Percentiles rank a stretch among this genome's conserved stretches.
These are phyloP conservation scores for Baryphthengus martii DNA, from an alignment of 2,113 vertebrate species.

Conservation along the genomic window DNA sequence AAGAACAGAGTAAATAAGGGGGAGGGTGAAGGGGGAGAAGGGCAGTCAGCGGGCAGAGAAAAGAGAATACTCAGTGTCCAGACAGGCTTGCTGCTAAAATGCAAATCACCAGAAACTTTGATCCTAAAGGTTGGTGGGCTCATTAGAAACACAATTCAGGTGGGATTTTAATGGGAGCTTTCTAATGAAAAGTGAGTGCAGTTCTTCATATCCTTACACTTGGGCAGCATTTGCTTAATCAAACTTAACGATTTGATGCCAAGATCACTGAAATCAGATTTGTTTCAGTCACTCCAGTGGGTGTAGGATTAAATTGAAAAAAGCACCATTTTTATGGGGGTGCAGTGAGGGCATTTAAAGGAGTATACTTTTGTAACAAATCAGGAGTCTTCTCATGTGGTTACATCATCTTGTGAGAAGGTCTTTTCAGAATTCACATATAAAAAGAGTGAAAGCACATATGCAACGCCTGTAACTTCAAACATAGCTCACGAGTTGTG, in stretches of 20 bases:
- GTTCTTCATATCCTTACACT: background rate
- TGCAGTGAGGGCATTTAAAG: background rate
- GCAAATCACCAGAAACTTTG: background rate
- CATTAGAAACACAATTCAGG: background rate
- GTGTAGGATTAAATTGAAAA: background rate
- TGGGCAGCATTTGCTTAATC: background rate
- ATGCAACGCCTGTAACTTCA: background rate
- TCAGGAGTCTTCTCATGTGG: slow-evolving; percentile 26
- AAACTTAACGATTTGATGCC: background rate
- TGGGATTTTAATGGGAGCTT: background rate
- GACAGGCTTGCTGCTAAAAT: background rate
- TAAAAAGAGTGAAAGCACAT: background rate
- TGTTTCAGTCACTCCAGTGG: background rate
- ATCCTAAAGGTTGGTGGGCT: background rate
- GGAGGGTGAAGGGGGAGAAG: background rate
- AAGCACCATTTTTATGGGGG: background rate
- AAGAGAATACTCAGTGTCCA: background rate
- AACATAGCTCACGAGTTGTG: background rate
- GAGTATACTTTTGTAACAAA: background rate
- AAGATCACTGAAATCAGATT: background rate
- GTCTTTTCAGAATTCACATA: background rate
- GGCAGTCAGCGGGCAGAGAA: background rate
- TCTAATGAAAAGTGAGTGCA: background rate
- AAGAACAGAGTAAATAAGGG: slow-evolving; percentile 31
- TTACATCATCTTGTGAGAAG: slow-evolving; percentile 2